Percentiles rank a stretch among this genome's conserved stretches.
These are phyloP conservation scores for Schizopygopsis malacanthus DNA, from an alignment of 2,797 vertebrate genomes.

Conservation along the genomic window DNA sequence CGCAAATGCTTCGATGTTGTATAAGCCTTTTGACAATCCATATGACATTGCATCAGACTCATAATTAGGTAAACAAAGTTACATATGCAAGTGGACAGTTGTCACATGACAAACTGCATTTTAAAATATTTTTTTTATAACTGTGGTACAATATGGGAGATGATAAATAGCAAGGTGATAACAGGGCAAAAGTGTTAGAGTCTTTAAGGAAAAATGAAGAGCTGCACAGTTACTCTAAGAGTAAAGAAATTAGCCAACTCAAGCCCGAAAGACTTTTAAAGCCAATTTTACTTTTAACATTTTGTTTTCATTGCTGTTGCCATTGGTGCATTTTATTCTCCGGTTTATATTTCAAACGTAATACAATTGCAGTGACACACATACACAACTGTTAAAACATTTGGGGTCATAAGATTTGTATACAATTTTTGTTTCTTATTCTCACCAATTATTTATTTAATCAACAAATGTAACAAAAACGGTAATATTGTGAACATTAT, in stretches of 20 bases:
- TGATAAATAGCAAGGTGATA: slow-evolving; percentile 23
- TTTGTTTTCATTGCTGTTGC: not conserved
- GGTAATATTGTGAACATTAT: not conserved
- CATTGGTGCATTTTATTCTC: not conserved
- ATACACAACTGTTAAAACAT: not conserved
- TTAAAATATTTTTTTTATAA: not conserved
- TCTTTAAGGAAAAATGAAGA: slow-evolving; percentile 5
- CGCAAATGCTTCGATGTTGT: no score
- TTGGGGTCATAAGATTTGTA: not conserved
- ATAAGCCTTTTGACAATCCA: not conserved
- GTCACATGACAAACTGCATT: not conserved
- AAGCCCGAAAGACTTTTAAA: slow-evolving; percentile 6
- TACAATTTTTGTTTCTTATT: not conserved
- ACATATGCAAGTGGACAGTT: not conserved
- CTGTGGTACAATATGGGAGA: not conserved
- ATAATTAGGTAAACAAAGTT: not conserved
- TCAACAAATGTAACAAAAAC: not conserved
- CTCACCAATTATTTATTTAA: not conserved
- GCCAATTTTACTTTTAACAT: not conserved
- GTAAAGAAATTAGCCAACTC: not conserved
- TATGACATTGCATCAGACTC: not conserved
- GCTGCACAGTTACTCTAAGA: not conserved
- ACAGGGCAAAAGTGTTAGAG: slow-evolving; percentile 4
- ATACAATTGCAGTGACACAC: not conserved
- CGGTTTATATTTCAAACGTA: not conserved